Conservation (phyloP, 2,888 invertebrate genomes). For the Melitaea athalia region DNA sequence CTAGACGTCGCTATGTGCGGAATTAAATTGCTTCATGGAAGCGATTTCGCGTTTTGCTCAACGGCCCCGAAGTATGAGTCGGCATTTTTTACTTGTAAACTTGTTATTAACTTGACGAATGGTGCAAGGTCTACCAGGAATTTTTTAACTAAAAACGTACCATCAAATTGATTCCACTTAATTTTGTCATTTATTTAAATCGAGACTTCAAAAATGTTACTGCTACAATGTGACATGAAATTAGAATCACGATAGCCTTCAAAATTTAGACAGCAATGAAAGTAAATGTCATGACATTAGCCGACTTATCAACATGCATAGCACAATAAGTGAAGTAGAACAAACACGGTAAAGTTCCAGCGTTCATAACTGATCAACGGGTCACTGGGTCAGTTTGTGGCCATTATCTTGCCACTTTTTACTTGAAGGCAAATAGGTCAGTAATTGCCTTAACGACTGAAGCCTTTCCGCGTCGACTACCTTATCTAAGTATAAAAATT, state of each 20-base stretch:
- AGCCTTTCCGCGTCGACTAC: constrained; percentile 29
- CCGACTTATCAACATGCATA: constrained; percentile 13
- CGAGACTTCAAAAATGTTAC: neutral
- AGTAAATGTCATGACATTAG: neutral
- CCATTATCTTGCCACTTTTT: constrained; percentile 38
- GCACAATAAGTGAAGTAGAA: constrained; percentile 25
- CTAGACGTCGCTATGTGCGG: constrained; percentile 52
- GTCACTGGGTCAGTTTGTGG: constrained; percentile 37
- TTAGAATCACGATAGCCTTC: too few relatives aligned
- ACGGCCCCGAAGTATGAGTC: constrained; percentile 22
- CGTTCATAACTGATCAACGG: constrained; percentile 20
- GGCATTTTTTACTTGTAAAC: constrained; percentile 24
- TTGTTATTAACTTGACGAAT: constrained; percentile 27
- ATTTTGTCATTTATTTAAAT: too few relatives aligned
- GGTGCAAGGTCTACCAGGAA: constrained; percentile 7
- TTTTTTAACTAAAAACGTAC: neutral
- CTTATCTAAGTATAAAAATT: constrained; percentile 27
- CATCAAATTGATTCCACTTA: neutral
- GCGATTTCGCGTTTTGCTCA: constrained; percentile 41
- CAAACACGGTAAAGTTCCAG: constrained; percentile 25
- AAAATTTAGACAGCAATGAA: neutral
- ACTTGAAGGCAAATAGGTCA: constrained; percentile 28
- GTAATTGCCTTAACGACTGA: constrained; percentile 38
- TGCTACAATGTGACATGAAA: neutral
- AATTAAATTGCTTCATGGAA: constrained; percentile 51